phyloP scores from a whole-genome alignment of 2,113 vertebrate species.

The Xenopus laevis region DNA sequence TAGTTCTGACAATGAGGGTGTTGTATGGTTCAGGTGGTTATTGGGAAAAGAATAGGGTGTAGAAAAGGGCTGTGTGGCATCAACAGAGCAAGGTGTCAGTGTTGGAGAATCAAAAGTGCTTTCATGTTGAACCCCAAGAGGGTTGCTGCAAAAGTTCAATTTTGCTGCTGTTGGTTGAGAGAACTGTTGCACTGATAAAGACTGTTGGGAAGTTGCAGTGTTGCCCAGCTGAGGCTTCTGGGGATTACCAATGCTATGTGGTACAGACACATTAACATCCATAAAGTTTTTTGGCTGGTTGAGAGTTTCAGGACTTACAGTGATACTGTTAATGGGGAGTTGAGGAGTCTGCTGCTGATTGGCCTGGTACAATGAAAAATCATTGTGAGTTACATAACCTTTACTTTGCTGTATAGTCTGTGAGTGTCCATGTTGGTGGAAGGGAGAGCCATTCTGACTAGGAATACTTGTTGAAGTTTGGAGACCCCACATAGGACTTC shows the following conservation, averaged over 20 bases:
- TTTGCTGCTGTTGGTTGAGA: constrained; percentile 68
- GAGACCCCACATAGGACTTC: constrained; percentile 93
- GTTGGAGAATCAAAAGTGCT: constrained; percentile 71
- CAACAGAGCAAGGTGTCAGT: constrained; percentile 80
- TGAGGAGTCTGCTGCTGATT: constrained; percentile 65
- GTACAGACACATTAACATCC: constrained; percentile 68
- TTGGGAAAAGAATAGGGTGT: constrained; percentile 83
- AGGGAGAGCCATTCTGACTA: constrained; percentile 74
- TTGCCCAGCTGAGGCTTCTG: constrained; percentile 68
- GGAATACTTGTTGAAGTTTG: constrained; percentile 71
- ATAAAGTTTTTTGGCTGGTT: constrained; percentile 77
- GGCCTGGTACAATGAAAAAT: constrained; percentile 86
- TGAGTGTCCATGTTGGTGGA: constrained; percentile 79
- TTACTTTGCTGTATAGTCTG: constrained; percentile 81
- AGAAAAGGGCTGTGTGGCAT: constrained; percentile 71
- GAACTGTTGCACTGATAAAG: constrained; percentile 74
- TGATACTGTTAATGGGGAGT: constrained; percentile 67
- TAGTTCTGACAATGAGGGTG: constrained; percentile 73
- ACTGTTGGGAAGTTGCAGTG: constrained; percentile 66
- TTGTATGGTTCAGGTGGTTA: constrained; percentile 70
- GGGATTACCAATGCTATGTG: constrained; percentile 67
- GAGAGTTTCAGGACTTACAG: constrained; percentile 66
- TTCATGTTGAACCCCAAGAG: constrained; percentile 64
- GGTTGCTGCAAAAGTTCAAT: constrained; percentile 70
- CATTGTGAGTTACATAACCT: constrained; percentile 78